Base-by-base conservation (phyloP, 2,797 vertebrate genomes). In the Xiphophorus birchmanni region DNA sequence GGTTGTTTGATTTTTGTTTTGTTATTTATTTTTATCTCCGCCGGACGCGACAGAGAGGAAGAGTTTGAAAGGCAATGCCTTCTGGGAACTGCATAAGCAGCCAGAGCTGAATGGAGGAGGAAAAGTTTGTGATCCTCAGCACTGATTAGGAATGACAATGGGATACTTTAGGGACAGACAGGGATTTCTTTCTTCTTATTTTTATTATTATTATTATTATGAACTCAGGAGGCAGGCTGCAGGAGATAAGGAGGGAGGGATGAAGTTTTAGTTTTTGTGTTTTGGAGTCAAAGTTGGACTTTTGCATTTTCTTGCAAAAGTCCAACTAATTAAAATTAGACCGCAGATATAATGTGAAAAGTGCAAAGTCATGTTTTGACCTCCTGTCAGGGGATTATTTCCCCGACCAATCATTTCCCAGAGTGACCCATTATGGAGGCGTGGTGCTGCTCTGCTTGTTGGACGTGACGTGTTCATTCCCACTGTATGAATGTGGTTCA, bases 11-110 rank as follows among this genome's bases (percentile, higher is more conserved):
- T 23, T 26, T 47, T 47, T 40, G 37, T 50, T 50, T 45, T 47
- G 47, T 52, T 45, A 13, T 56, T 88, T 93, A 82, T 95, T 95
- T 95, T 98, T 84, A 80, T 90, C 86, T 89, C 82, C 81, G 84
- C 75, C n/a, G 52, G 84, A 6, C 48, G 21, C 50, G 52, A 54
- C 52, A 26, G 88, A 82, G 91, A 83, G 77, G 76, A 92, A 91
- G 84, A 94, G 95, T 95, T 94, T 92, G 94, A 97, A 98, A 97
- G 97, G 97, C 97, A 97, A 97, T 95, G 94, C 96, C 98, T 97
- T 96, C 84, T 96, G 98, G 97, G 97, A 96, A 90, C 89, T 90
- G 92, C 88, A 93, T 95, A 91, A 95, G 92, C 87, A 89, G 93
- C 92, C 87, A 87, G 79, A 85, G 83, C 76, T 90, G 90, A 92